These are phyloP conservation scores for Alloscopus bannaensis DNA, from an alignment of 2,888 invertebrate species.

Conservation along the genomic window DNA sequence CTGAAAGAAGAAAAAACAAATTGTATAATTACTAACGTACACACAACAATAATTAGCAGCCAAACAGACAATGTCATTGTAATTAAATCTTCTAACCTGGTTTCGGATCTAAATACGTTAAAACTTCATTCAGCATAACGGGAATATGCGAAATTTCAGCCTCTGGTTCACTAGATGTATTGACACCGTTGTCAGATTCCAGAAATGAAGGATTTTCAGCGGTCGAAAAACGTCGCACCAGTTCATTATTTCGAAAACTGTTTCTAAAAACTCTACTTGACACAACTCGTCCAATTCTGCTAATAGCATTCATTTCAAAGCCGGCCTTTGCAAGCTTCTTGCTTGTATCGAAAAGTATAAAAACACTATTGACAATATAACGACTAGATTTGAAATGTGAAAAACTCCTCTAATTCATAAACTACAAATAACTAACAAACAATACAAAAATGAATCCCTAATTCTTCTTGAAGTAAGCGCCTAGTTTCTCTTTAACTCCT, in stretches of 20 bases:
- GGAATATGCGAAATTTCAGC: slow-evolving; percentile 80
- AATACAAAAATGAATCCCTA: no score
- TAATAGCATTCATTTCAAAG: no score
- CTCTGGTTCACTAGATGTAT: not conserved
- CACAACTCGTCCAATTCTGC: no score
- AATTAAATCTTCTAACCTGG: slow-evolving; percentile 64
- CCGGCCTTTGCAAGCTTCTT: no score
- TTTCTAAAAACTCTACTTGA: no score
- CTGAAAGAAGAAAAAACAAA: slow-evolving; percentile 74
- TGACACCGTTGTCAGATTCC: not conserved
- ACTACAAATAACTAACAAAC: not conserved
- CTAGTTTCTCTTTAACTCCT: slow-evolving; percentile 39
- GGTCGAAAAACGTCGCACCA: no score
- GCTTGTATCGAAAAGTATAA: no score
- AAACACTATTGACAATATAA: no score
- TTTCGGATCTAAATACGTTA: slow-evolving; percentile 82
- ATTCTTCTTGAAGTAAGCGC: slow-evolving; percentile 3
- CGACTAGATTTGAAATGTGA: no score
- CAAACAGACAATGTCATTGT: not conserved
- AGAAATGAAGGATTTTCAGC: not conserved
- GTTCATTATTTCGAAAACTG: no score
- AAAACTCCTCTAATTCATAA: no score
- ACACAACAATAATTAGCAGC: not conserved
- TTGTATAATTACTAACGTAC: not conserved
- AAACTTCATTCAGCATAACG: slow-evolving; percentile 84